Evolutionary conservation across 2,888 invertebrate genomes (phyloP), one percentile per base, ranked within the genome.

Genomic region (Harpalus rubripes): DNA sequence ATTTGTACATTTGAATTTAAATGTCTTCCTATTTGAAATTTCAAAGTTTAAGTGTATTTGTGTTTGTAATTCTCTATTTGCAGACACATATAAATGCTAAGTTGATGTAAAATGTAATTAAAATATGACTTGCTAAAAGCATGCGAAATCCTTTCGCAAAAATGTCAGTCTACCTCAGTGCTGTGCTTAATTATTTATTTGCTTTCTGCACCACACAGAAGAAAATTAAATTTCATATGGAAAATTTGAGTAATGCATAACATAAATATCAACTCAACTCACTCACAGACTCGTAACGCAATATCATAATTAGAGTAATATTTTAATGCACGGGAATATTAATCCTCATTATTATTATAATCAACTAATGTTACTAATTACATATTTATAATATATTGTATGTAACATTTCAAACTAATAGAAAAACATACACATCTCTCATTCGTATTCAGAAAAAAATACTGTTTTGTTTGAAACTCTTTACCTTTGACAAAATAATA

Each of bases 291-390:
- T 12, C 12, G 63, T 18, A 72, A 72, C 12, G 44, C 39, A 72
- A 44, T 44, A 72, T 72, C 44, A 72, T 72, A 72, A 72, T 72
- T 44, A 72, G 16, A 39, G 7, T 72, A 72, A 72, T 72, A 72
- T 72, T 72, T 72, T 72, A 72, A 72, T 72, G 72, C 39, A 72
- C 72, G 41, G n/a, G 41, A 72, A 16, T 7, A 72, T 44, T 41
- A 72, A 72, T 72, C 72, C 15, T 39, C 26, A 72, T 72, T 72
- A 72, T 16, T 16, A 72, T 72, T 41, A 72, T 41, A 72, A 44
- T 72, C 39, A 72, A 72, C 44, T 72, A 72, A 39, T 72, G 39
- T 72, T 32, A 41, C 44, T 63, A 63, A 26, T 22, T 63, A 26
- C 63, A 63, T 63, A 59, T 18, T 59, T 8, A 32, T 32, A 32